phyloP scores from a whole-genome alignment of 2,888 invertebrate genomes.

The Bhutanitis thaidina region DNA sequence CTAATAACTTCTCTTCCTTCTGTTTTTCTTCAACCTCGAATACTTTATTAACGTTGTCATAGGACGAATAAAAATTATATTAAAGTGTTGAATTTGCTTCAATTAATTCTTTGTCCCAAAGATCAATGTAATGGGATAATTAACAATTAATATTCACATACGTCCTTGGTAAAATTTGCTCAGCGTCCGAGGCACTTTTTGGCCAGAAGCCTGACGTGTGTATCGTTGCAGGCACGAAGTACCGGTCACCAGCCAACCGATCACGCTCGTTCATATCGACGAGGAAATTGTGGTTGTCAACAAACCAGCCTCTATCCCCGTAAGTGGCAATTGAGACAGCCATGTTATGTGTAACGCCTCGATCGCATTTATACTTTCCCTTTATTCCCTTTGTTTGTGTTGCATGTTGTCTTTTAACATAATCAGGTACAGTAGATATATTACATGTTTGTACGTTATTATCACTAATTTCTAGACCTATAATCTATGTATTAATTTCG shows the following conservation, averaged over 20 bases:
- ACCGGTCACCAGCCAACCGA: slow-evolving; percentile 97
- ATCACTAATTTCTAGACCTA: slow-evolving; percentile 9
- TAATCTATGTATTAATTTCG: neutral
- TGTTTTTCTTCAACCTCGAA: slow-evolving; percentile 3
- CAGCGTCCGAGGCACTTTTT: slow-evolving; percentile 38
- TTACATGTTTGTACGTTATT: slow-evolving; percentile 2
- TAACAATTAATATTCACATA: slow-evolving; percentile 2
- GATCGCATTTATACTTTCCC: slow-evolving; percentile 73
- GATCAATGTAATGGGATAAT: neutral
- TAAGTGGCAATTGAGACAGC: slow-evolving; percentile 95
- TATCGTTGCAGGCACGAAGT: slow-evolving; percentile 96
- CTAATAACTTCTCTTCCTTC: slow-evolving; percentile 12
- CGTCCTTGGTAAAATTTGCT: slow-evolving; percentile 32
- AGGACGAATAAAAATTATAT: neutral
- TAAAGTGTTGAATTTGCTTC: slow-evolving; percentile 2
- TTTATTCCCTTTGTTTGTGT: slow-evolving; percentile 30
- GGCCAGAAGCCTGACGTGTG: slow-evolving; percentile 64
- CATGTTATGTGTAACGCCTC: slow-evolving; percentile 87
- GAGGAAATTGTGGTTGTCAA: slow-evolving; percentile 99
- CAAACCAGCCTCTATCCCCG: slow-evolving; percentile 99
- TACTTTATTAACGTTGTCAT: slow-evolving; percentile 3
- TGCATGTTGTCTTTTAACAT: slow-evolving; percentile 32
- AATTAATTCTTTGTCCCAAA: slow-evolving; percentile 3
- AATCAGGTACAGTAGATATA: slow-evolving; percentile 7
- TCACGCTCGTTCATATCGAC: slow-evolving; percentile 98